Evolutionary conservation across 2,888 invertebrate species (phyloP).

Genomic region (Athripsodes cinereus): DNA sequence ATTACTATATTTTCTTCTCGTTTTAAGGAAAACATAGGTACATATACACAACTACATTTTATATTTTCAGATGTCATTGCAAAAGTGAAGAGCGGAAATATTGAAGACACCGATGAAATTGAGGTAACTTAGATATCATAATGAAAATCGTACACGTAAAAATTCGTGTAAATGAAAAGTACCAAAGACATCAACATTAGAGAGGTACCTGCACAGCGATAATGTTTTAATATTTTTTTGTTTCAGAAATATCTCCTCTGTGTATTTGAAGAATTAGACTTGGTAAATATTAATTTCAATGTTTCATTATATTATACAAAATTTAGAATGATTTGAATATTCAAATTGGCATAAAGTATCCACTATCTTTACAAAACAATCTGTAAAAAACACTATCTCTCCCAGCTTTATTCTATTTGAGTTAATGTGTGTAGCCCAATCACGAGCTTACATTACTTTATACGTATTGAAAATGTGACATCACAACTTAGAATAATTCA

Average conservation of each 20-base stretch:
- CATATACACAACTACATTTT: background rate
- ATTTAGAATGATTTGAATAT: background rate
- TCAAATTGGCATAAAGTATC: too few relatives aligned
- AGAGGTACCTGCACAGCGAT: too few relatives aligned
- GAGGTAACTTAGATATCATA: conserved; percentile 5
- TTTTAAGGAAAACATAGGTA: background rate
- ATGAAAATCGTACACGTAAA: too few relatives aligned
- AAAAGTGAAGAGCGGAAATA: conserved; percentile 20
- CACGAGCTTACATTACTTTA: too few relatives aligned
- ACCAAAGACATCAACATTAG: too few relatives aligned
- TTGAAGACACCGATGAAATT: conserved; percentile 17
- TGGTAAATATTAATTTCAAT: conserved; percentile 15
- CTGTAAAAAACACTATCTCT: too few relatives aligned
- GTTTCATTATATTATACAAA: background rate
- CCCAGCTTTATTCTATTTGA: too few relatives aligned
- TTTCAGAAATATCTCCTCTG: conserved; percentile 24
- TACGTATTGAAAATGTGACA: too few relatives aligned
- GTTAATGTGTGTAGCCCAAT: too few relatives aligned
- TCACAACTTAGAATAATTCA: too few relatives aligned
- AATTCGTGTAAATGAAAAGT: too few relatives aligned
- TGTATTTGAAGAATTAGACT: conserved; percentile 21
- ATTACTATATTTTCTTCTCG: background rate
- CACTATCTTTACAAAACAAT: too few relatives aligned
- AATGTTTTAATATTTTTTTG: conserved; percentile 4
- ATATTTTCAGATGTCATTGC: conserved; percentile 18